phyloP scores from a whole-genome alignment of 2,113 vertebrate species.

The Chrysemys picta region DNA sequence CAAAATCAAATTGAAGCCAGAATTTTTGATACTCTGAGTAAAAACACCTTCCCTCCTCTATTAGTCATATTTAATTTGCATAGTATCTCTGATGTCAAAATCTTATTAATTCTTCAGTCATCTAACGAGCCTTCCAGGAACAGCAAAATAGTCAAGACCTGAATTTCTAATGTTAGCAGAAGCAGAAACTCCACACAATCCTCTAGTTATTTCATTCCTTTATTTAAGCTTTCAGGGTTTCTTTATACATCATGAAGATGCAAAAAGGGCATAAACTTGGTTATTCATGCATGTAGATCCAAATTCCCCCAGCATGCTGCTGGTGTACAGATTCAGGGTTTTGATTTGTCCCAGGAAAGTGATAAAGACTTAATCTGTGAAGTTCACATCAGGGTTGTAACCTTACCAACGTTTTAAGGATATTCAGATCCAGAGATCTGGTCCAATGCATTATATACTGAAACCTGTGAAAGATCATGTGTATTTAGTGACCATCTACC shows the following conservation, averaged over 20 bases:
- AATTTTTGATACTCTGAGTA: not conserved
- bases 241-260: not conserved
- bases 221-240: not conserved
- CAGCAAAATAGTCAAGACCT: not conserved
- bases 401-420: too few relatives aligned
- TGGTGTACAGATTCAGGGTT: not conserved
- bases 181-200: not conserved
- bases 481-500: not conserved
- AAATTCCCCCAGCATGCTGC: not conserved
- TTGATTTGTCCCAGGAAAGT: not conserved
- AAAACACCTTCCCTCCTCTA: constrained; percentile 24
- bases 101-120: not conserved
- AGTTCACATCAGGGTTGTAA: too few relatives aligned
- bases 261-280: not conserved
- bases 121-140: constrained; percentile 23
- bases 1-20: not conserved
- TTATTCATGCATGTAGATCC: not conserved
- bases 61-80: constrained; percentile 12
- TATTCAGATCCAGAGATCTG: not conserved
- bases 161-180: fast-evolving
- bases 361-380: not conserved
- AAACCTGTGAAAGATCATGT: not conserved
- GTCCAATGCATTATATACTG: not conserved
- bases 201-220: not conserved
- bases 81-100: not conserved